A percentile compares a stretch with the other conserved stretches of the same genome.
Evolutionary conservation across 1,140 invertebrate genomes (phyloP).

Genomic region (Orussus abietinus): DNA sequence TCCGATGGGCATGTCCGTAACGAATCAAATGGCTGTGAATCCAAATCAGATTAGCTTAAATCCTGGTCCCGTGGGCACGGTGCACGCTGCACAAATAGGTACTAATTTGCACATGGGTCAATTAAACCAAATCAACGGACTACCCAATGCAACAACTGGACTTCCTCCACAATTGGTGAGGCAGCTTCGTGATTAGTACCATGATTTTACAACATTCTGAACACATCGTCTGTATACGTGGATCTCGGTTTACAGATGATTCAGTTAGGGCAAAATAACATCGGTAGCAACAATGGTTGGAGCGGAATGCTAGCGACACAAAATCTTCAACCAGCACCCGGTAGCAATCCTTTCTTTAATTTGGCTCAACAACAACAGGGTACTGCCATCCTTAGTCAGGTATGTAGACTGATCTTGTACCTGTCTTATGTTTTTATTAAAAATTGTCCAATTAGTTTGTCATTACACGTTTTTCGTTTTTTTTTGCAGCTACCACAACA

Average conservation of each 20-base stretch:
- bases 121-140: slow-evolving; percentile 34
- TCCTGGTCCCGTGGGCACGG: slow-evolving; percentile 33
- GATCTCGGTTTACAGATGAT: slow-evolving; percentile 32
- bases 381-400: slow-evolving; percentile 32
- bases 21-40: slow-evolving; percentile 33
- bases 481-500: slow-evolving; percentile 56
- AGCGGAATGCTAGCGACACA: slow-evolving; percentile 41
- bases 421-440: slow-evolving; percentile 8
- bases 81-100: slow-evolving; percentile 17
- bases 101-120: slow-evolving; percentile 16
- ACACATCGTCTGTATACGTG: no score
- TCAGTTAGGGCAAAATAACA: slow-evolving; percentile 39
- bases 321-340: slow-evolving; percentile 49
- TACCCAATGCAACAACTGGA: slow-evolving; percentile 24
- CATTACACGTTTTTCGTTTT: slow-evolving; percentile 6
- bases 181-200: not conserved
- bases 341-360: slow-evolving; percentile 51
- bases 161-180: slow-evolving; percentile 1
- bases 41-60: slow-evolving; percentile 38
- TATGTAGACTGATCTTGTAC: slow-evolving; percentile 14
- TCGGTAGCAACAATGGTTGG: slow-evolving; percentile 46
- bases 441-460: slow-evolving; percentile 1
- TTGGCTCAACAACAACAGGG: slow-evolving; percentile 32
- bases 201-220: slow-evolving; percentile 7
- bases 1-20: slow-evolving; percentile 30